phyloP scores from a whole-genome alignment of 2,113 vertebrate genomes.

The Nibea coibor region DNA sequence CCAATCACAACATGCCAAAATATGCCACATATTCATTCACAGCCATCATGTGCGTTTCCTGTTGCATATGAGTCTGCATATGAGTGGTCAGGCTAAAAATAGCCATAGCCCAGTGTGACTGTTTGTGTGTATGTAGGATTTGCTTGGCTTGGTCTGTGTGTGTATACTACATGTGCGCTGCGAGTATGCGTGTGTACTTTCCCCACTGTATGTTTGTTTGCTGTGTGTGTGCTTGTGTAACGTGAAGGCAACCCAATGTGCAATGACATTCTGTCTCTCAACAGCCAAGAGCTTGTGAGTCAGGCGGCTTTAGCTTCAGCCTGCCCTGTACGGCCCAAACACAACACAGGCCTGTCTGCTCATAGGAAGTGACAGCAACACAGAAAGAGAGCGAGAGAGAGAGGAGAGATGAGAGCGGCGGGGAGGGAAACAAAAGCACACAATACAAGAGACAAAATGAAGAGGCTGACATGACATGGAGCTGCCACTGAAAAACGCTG shows the following conservation, averaged over 20 bases:
- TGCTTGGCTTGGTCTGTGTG: conserved; percentile 37
- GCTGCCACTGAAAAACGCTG: not conserved
- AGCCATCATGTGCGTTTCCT: conserved; percentile 47
- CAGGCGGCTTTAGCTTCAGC: conserved; percentile 63
- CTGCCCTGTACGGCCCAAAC: conserved; percentile 58
- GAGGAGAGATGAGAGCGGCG: not conserved
- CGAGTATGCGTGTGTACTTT: conserved; percentile 15
- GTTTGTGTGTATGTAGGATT: conserved; percentile 33
- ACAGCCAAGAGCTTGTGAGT: conserved; percentile 73
- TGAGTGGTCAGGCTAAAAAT: conserved; percentile 56
- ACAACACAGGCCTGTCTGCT: conserved; percentile 48
- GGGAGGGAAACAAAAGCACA: not conserved
- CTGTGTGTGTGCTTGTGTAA: conserved; percentile 53
- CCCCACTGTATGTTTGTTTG: conserved; percentile 17
- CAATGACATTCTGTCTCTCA: conserved; percentile 78
- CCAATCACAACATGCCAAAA: conserved; percentile 46
- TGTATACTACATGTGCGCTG: conserved; percentile 12
- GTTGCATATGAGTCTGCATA: conserved; percentile 33
- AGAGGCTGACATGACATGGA: conserved; percentile 18
- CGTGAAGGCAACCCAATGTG: conserved; percentile 65
- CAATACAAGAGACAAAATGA: not conserved
- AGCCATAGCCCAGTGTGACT: conserved; percentile 34
- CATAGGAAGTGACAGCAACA: conserved; percentile 66
- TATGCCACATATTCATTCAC: conserved; percentile 16
- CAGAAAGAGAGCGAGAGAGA: not conserved